A percentile compares a stretch with the other conserved stretches of the same genome.
Evolutionary conservation across 2,797 vertebrate genomes (phyloP).

Genomic region (Cryptoblepharus egeriae): DNA sequence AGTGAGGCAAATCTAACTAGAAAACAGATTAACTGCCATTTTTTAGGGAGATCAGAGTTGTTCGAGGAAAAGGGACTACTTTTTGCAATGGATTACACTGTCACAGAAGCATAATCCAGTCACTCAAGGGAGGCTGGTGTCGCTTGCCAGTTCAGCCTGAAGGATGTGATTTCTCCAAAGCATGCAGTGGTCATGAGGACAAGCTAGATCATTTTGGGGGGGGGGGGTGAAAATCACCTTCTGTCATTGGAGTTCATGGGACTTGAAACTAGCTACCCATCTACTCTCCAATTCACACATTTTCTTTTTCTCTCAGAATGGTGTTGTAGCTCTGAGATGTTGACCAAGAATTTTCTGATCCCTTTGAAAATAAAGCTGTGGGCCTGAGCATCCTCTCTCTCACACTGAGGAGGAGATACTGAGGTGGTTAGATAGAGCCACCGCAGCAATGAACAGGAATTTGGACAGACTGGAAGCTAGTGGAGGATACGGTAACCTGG

Average conservation of each 20-base stretch:
- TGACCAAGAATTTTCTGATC: not conserved
- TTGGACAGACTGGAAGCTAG: too few species aligned
- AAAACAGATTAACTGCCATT: not conserved
- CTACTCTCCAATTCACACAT: not conserved
- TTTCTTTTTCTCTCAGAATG: too few species aligned
- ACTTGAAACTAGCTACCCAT: not conserved
- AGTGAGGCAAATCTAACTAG: conserved; percentile 32
- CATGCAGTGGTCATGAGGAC: not conserved
- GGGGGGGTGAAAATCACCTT: too few species aligned
- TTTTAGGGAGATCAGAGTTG: too few species aligned
- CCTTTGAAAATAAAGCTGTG: not conserved
- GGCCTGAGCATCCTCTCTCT: too few species aligned
- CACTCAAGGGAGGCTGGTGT: not conserved
- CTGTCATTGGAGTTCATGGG: not conserved
- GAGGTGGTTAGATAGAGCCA: too few species aligned
- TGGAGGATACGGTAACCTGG: too few species aligned
- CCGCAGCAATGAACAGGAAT: too few species aligned
- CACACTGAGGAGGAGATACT: too few species aligned
- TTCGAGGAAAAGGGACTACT: not conserved
- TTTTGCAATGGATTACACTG: not conserved
- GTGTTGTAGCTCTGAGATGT: not conserved
- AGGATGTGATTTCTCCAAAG: too few species aligned
- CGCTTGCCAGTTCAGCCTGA: not conserved
- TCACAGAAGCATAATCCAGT: not conserved
- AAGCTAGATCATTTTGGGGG: not conserved